Percentiles rank a stretch among this genome's conserved stretches.
These are phyloP conservation scores for Neostethus bicornis DNA, from an alignment of 2,797 vertebrate genomes.

Conservation along the genomic window DNA sequence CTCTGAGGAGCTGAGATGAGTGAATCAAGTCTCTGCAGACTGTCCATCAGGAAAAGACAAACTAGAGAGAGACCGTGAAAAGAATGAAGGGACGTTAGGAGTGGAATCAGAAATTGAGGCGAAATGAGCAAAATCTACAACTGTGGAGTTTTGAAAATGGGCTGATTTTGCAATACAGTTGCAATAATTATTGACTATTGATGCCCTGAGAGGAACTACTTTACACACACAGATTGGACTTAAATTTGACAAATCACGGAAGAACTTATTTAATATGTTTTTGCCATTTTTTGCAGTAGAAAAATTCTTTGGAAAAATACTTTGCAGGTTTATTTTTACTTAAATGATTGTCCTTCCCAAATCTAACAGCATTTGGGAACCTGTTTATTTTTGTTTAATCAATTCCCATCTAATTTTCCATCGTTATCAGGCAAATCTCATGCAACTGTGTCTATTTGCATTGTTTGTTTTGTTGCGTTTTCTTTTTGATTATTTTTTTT, in stretches of 20 bases:
- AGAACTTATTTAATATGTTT: neutral
- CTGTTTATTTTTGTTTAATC: neutral
- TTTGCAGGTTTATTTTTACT: neutral
- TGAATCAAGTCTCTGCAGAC: conserved; percentile 53
- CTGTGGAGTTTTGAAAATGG: conserved; percentile 1
- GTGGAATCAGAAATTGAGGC: neutral
- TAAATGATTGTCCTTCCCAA: neutral
- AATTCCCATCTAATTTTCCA: neutral
- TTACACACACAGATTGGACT: neutral
- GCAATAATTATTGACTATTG: conserved; percentile 13
- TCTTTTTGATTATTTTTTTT: neutral
- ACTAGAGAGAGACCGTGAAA: conserved; percentile 10
- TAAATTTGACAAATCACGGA: neutral
- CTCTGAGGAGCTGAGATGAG: conserved; percentile 25
- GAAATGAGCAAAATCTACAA: neutral
- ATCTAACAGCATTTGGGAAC: too few relatives aligned
- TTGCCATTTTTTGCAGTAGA: neutral
- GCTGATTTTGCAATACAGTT: conserved; percentile 24
- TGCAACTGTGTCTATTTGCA: neutral
- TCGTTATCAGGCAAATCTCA: neutral
- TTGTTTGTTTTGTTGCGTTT: neutral
- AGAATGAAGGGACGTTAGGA: conserved; percentile 6
- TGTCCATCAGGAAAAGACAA: conserved; percentile 45
- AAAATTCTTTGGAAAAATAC: neutral
- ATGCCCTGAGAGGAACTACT: conserved; percentile 26